Percentiles rank a stretch among this genome's conserved stretches.
Evolutionary conservation across 2,888 invertebrate genomes (phyloP).

Genomic region (Exocentrus adspersus): DNA sequence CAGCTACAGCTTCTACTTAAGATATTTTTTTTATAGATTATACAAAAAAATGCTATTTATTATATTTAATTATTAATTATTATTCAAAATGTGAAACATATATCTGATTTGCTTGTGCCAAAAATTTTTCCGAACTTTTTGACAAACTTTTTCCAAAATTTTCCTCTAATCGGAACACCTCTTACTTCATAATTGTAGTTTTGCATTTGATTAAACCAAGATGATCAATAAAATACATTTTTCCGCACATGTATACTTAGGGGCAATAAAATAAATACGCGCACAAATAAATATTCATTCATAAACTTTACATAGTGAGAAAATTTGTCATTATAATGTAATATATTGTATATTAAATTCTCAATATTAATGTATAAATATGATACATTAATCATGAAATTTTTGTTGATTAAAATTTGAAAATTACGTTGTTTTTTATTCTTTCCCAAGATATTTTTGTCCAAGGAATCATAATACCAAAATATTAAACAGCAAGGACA

Average conservation of each 20-base stretch:
- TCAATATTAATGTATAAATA: constrained; percentile 25
- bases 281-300: constrained; percentile 17
- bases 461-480: too few relatives aligned
- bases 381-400: constrained; percentile 20
- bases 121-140: background rate
- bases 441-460: background rate
- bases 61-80: too few relatives aligned
- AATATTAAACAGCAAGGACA: too few relatives aligned
- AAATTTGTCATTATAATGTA: constrained; percentile 19
- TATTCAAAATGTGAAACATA: too few relatives aligned
- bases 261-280: constrained; percentile 15
- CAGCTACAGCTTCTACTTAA: too few relatives aligned
- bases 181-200: too few relatives aligned
- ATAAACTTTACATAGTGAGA: constrained; percentile 19
- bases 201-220: too few relatives aligned
- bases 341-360: constrained; percentile 25
- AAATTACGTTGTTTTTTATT: background rate
- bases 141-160: background rate
- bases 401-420: constrained; percentile 23
- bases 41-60: too few relatives aligned
- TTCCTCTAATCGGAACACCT: background rate
- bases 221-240: background rate
- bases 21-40: too few relatives aligned
- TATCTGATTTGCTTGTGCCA: background rate
- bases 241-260: constrained; percentile 4